phyloP scores from a whole-genome alignment of 2,113 vertebrate genomes.

The Zosterops hypoxanthus region DNA sequence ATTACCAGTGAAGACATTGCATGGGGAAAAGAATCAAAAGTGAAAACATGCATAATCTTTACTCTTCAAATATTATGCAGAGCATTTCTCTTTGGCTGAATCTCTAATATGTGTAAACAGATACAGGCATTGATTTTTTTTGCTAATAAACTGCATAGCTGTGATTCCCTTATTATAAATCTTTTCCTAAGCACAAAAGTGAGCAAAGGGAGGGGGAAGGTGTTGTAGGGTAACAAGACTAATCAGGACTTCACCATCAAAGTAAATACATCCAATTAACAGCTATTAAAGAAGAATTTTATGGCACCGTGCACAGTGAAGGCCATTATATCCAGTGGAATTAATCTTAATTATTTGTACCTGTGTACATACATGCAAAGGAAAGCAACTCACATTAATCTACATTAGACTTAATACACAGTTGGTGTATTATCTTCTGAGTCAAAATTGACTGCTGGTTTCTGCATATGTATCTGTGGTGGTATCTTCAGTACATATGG shows the following conservation, averaged over 20 bases:
- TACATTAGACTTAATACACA: conserved; percentile 85
- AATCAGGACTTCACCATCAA: conserved; percentile 82
- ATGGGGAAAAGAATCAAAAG: neutral
- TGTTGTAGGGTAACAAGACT: conserved; percentile 73
- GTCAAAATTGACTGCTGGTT: conserved; percentile 79
- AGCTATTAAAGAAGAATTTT: conserved; percentile 82
- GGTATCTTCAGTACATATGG: conserved; percentile 65
- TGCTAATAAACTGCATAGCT: conserved; percentile 33
- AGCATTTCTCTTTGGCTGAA: neutral
- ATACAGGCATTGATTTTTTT: conserved; percentile 21
- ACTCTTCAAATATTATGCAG: neutral
- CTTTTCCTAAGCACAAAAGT: conserved; percentile 60
- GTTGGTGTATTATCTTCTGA: conserved; percentile 78
- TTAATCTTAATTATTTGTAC: conserved; percentile 94
- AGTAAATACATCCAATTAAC: conserved; percentile 83
- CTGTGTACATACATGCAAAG: conserved; percentile 79
- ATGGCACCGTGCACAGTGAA: conserved; percentile 82
- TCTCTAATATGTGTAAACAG: neutral
- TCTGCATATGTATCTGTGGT: conserved; percentile 63
- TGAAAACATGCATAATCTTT: neutral
- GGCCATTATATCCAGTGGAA: conserved; percentile 79
- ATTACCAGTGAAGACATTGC: neutral
- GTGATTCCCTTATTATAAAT: conserved; percentile 53
- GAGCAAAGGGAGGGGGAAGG: conserved; percentile 2
- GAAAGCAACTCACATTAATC: conserved; percentile 89